Conservation (phyloP, 2,888 invertebrate genomes). For the Hypomecis atomaria region DNA sequence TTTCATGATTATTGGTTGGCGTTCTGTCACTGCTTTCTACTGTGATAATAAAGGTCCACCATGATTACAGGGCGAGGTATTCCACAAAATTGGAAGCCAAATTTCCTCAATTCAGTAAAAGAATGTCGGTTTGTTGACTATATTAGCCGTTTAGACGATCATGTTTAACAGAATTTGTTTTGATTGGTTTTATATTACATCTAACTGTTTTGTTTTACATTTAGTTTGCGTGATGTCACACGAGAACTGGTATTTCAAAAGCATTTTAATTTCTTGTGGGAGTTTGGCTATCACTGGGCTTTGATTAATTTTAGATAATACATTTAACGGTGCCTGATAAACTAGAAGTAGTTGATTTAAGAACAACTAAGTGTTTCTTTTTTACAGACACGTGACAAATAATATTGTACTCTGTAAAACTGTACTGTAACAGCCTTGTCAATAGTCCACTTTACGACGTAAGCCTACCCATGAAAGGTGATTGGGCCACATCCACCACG, state of each 20-base stretch:
- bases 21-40: constrained; percentile 13
- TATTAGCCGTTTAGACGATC: constrained; percentile 37
- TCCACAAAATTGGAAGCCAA: constrained; percentile 52
- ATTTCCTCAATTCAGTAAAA: constrained; percentile 49
- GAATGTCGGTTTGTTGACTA: constrained; percentile 44
- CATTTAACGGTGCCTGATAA: too few relatives aligned
- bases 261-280: constrained; percentile 21
- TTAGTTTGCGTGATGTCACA: constrained; percentile 25
- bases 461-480: too few relatives aligned
- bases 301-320: constrained; percentile 18
- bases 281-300: constrained; percentile 9
- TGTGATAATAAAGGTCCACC: constrained; percentile 20
- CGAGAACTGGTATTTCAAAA: constrained; percentile 9
- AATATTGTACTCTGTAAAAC: too few relatives aligned
- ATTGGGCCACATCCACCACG: too few relatives aligned
- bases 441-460: too few relatives aligned
- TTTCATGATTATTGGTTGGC: too few relatives aligned
- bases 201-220: constrained; percentile 39
- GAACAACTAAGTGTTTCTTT: too few relatives aligned
- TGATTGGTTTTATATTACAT: constrained; percentile 42
- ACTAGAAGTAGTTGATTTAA: too few relatives aligned
- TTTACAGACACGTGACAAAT: too few relatives aligned
- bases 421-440: too few relatives aligned
- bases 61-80: constrained; percentile 53
- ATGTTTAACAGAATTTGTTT: constrained; percentile 36